A percentile compares a stretch with the other conserved stretches of the same genome.
Evolutionary conservation across 2,113 vertebrate species (phyloP).

Genomic region (Cryptomyrus ogoouensis): DNA sequence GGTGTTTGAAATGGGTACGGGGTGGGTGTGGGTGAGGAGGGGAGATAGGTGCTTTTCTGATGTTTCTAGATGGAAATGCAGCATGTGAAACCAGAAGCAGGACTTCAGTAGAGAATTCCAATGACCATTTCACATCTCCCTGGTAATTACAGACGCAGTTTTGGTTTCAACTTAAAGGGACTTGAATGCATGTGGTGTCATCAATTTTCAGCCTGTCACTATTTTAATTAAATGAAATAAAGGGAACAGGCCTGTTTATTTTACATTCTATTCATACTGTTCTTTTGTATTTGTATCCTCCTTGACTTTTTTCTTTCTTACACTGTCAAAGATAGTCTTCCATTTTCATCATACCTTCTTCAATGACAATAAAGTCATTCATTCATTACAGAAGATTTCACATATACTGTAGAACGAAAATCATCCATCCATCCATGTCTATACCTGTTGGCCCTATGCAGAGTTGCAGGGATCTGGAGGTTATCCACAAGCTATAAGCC

Average conservation of each 20-base stretch:
- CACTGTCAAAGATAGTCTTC: neutral
- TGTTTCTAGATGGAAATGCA: neutral
- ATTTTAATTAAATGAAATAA: neutral
- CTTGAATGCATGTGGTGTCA: neutral
- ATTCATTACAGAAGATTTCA: neutral
- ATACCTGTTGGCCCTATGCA: neutral
- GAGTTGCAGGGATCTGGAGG: neutral
- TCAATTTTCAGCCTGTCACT: neutral
- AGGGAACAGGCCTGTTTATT: neutral
- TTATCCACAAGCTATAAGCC: neutral
- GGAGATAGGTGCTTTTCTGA: neutral
- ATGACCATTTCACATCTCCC: neutral
- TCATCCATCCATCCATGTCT: neutral
- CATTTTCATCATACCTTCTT: neutral
- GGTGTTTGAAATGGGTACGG: no score
- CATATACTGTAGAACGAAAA: neutral
- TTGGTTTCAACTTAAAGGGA: neutral
- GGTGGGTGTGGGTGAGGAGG: no score
- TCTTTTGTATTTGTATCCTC: neutral
- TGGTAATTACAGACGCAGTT: neutral
- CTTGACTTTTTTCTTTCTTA: neutral
- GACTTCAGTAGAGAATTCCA: neutral
- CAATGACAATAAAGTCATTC: neutral
- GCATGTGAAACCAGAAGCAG: neutral
- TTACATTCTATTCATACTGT: neutral